Evolutionary conservation across 37 sponge, comb jelly and placozoan species (phyloP).

Genomic region (Agelas oroides): DNA sequence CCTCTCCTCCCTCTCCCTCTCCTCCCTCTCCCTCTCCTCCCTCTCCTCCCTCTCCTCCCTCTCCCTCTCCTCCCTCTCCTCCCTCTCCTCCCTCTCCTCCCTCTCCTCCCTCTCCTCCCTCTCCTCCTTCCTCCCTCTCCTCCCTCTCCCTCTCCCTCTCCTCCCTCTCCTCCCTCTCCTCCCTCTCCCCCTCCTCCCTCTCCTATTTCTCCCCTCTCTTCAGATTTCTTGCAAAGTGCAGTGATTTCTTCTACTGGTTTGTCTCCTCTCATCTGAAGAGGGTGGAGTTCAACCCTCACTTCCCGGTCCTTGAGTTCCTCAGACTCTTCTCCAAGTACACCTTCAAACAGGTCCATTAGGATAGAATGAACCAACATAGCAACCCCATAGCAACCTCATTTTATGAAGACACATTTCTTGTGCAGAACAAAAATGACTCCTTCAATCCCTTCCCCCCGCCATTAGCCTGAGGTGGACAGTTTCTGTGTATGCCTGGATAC

Average conservation of each 20-base stretch:
- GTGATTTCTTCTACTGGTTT: conserved; percentile 81
- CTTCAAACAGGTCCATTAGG: conserved; percentile 62
- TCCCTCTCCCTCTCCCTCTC: not conserved
- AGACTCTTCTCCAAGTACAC: conserved; percentile 79
- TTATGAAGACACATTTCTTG: too few species aligned
- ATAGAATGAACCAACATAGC: too few species aligned
- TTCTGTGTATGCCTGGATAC: conserved; percentile 80
- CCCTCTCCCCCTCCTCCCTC: too few species aligned
- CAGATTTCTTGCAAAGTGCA: conserved; percentile 83
- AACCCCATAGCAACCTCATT: too few species aligned
- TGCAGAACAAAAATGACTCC: too few species aligned
- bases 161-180: too few species aligned
- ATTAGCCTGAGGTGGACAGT: conserved; percentile 73
- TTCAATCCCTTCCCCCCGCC: too few species aligned
- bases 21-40: too few species aligned
- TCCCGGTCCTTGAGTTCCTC: conserved; percentile 84
- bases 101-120: not conserved
- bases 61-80: not conserved
- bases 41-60: too few species aligned
- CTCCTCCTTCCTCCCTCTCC: not conserved
- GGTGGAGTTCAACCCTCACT: conserved; percentile 79
- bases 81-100: not conserved
- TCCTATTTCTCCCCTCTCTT: not conserved
- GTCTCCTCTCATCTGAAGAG: conserved; percentile 83
- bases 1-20: too few species aligned